phyloP scores from a whole-genome alignment of 2,113 vertebrate species.

The Heterotis niloticus region DNA sequence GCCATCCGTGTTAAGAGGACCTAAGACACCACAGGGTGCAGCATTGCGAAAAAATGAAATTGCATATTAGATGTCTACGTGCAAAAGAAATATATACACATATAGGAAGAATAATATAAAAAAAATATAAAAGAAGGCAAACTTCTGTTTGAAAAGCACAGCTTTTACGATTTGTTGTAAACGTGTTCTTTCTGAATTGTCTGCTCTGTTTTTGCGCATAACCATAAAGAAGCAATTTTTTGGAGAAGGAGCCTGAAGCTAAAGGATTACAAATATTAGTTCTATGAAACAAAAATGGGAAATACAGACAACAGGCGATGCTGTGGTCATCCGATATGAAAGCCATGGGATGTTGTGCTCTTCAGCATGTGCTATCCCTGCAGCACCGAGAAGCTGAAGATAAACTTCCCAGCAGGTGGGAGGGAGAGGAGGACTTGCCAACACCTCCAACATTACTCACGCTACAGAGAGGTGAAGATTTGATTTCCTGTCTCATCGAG shows the following conservation, averaged over 20 bases:
- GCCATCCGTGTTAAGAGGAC: neutral
- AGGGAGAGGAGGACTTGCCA: slow-evolving; percentile 4
- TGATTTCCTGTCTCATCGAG: slow-evolving; percentile 29
- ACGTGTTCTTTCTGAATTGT: neutral
- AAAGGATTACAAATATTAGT: neutral
- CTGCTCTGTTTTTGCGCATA: neutral
- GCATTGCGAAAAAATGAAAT: neutral
- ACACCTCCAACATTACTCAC: slow-evolving; percentile 26
- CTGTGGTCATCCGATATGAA: neutral
- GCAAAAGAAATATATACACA: neutral
- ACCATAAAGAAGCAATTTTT: neutral
- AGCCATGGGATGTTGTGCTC: neutral
- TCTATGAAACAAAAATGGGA: neutral
- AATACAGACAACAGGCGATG: neutral
- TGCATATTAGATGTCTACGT: neutral
- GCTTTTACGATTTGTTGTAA: too few species aligned
- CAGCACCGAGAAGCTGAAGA: neutral
- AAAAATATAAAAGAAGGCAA: neutral
- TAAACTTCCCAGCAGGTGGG: neutral
- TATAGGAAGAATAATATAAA: too few species aligned
- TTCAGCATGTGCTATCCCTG: neutral
- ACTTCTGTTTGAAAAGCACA: neutral
- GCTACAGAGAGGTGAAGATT: slow-evolving; percentile 21
- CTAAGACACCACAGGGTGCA: slow-evolving; percentile 2
- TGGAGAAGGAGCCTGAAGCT: neutral